Percentiles rank a stretch among this genome's conserved stretches.
These are phyloP conservation scores for Ispidina picta DNA, from an alignment of 2,797 vertebrate genomes.

Conservation along the genomic window DNA sequence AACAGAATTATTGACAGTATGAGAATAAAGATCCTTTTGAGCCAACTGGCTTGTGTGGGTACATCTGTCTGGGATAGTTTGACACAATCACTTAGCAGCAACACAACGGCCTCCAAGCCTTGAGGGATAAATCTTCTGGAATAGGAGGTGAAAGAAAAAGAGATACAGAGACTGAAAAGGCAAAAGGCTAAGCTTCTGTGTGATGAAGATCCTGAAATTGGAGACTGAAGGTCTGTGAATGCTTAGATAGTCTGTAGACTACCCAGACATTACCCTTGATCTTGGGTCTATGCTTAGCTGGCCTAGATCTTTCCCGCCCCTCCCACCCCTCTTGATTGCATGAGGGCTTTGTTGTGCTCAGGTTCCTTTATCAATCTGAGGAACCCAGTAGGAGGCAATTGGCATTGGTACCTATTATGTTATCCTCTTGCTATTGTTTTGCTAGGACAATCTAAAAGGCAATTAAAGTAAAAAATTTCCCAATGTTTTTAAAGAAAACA, in stretches of 20 bases:
- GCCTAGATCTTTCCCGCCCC: not conserved
- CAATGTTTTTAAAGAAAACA: not conserved
- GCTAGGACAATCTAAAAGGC: not conserved
- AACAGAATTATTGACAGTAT: not conserved
- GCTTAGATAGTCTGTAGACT: not conserved
- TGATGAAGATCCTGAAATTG: not conserved
- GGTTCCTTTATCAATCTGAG: not conserved
- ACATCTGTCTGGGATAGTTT: not conserved
- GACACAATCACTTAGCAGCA: not conserved
- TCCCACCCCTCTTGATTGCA: not conserved
- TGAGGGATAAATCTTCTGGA: not conserved
- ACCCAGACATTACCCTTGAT: not conserved
- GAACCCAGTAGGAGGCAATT: slow-evolving; percentile 41
- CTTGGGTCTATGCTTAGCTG: not conserved
- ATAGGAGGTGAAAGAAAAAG: not conserved
- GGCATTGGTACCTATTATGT: not conserved
- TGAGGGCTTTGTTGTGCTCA: not conserved
- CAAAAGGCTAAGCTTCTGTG: not conserved
- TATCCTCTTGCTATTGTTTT: slow-evolving; percentile 44
- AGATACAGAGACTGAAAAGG: not conserved
- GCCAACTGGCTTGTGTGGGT: not conserved
- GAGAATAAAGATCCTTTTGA: not conserved
- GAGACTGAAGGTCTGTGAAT: not conserved
- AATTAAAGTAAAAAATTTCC: not conserved
- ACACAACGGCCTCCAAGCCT: not conserved